Evolutionary conservation across 30 jellyfish, hydroid and myxozoan species (phyloP), one percentile per base, ranked within the genome.

Genomic region (Aurelia aurita): DNA sequence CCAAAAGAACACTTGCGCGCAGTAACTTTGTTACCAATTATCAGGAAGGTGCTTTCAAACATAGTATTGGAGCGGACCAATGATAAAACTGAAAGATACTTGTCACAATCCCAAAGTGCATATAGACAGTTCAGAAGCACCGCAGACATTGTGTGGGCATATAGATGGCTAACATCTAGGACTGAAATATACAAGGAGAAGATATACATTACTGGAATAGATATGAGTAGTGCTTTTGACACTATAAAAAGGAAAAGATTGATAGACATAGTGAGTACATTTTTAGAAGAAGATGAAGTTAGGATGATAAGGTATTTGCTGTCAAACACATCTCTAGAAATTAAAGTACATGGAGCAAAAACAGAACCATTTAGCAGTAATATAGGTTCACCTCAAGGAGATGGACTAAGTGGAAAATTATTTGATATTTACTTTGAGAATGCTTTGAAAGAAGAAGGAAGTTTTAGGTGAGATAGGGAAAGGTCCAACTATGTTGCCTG

Each of bases 81-180:
- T 31, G 63, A 22, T 54, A 57, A 77, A 55, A 35, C 67, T 34
- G 81, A 82, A 27, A 49, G 67, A 21, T 82, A 68, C 74, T 57
- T 82, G 26, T 68, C 92, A 51, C 81, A 27, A 9, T 68, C 67
- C 23, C 80, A 83, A 70, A 51, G 69, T 25, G 88, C 93, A 32
- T 83, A 58, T 69, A 27, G 60, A 53, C 59, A 28, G 20, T 64
- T 29, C 25, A 31, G 77, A 47, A 47, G 87, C 60, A 72, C 95
- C 25, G 0, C 81, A 44, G 95, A 72, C 45, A 73, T 72, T 19
- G 83, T 85, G 45, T 85, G 95, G 90, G 90, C 90, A 29, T 53
- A 85, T 46, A 58, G 84, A 45, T 72, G 63, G 73, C 47, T 85
- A 18, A 19, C 60, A 21, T 78, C 89, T 59, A 85, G 74, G 68